Evolutionary conservation across 1,140 invertebrate species (phyloP), one percentile per base, ranked within the genome.

Genomic region (Cotesia glomerata): DNA sequence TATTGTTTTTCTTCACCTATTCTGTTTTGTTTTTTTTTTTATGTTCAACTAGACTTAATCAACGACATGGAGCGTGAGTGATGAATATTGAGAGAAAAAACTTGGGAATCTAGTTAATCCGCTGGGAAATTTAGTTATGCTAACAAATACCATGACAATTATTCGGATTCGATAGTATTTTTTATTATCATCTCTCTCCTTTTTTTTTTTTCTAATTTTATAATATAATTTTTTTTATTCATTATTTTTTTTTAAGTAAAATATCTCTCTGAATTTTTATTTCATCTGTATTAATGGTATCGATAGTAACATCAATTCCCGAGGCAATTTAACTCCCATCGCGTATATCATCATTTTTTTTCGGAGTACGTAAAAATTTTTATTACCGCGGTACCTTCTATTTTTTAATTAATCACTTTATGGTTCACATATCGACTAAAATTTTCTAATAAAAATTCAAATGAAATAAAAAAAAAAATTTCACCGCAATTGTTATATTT

Each of bases 1-100:
- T 11, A 45, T 45, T 45, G 4, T 7, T 45, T 26, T 45, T 45
- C 39, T 45, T 45, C 39, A 11, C 39, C 39, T 45, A 11, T 45
- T 45, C 26, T 9, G 8, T 11, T 45, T 45, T 5, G 4, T 1
- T 8, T 51, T 11, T 51, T 9, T 51, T 32, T 16, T 9, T 36
- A 9, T 39, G 5, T 8, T 56, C 11, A 51, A 26, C 34, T 49
- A 49, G n/a, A 51, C 11, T 65, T 8, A 34, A 65, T 65, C 39
- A 65, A 51, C 18, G 45, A 65, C 45, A 65, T 65, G 63, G 63
- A 65, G 63, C 63, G 18, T 51, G 18, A 65, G 63, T 32, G 45
- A 51, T 49, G 63, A 54, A 54, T 13, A 54, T 16, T n/a, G 14
- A 54, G 52, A n/a, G n/a, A 54, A 45, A 39, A 45, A 45, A 54